phyloP scores from a whole-genome alignment of 1,140 invertebrate genomes.

The Drosophila melanogaster region DNA sequence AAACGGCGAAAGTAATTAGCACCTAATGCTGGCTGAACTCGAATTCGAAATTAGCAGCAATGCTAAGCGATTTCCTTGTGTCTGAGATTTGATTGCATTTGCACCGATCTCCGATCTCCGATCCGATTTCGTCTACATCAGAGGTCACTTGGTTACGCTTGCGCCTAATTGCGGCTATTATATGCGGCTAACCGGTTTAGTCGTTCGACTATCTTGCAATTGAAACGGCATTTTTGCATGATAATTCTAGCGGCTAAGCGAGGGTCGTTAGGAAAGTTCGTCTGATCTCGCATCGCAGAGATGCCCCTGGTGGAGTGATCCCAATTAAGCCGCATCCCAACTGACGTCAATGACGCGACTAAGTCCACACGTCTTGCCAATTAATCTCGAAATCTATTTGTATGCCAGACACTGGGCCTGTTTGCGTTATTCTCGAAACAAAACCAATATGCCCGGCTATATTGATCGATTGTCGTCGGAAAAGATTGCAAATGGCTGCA shows the following conservation, averaged over 20 bases:
- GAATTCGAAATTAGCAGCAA: conserved; percentile 29
- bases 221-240: conserved; percentile 77
- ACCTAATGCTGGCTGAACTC: conserved; percentile 38
- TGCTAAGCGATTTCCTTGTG: conserved; percentile 59
- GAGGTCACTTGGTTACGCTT: conserved; percentile 59
- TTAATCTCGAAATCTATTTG: conserved; percentile 30
- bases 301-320: conserved; percentile 12
- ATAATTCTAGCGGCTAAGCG: conserved; percentile 44
- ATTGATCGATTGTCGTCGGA: conserved; percentile 25
- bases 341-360: conserved; percentile 43
- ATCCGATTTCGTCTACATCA: conserved; percentile 25
- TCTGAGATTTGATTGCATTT: conserved; percentile 30
- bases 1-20: conserved; percentile 72
- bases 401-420: conserved; percentile 31
- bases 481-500: conserved; percentile 15
- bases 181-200: conserved; percentile 40
- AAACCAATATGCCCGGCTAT: conserved; percentile 18
- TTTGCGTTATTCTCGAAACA: conserved; percentile 22
- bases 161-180: conserved; percentile 62
- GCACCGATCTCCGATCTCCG: conserved; percentile 5
- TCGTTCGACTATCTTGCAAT: conserved; percentile 51
- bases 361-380: conserved; percentile 23
- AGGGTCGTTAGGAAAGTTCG: conserved; percentile 39
- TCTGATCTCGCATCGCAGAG: not conserved
- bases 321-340: conserved; percentile 27